These are phyloP conservation scores for Dipodomys merriami DNA, from an alignment of 2,113 vertebrate genomes.

Conservation along the genomic window DNA sequence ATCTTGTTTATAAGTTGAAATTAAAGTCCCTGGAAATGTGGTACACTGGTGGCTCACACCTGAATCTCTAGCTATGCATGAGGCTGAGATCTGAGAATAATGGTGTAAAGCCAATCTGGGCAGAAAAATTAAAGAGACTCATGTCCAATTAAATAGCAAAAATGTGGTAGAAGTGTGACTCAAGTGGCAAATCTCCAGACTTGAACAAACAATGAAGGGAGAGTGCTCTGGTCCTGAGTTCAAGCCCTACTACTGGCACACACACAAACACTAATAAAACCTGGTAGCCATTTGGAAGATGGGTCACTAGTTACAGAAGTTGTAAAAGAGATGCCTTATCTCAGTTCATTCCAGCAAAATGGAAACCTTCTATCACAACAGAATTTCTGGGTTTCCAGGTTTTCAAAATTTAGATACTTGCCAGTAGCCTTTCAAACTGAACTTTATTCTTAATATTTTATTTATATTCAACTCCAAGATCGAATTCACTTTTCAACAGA, in stretches of 20 bases:
- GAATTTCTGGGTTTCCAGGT: background rate
- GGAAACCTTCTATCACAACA: background rate
- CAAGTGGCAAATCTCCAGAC: no score
- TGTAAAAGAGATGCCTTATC: background rate
- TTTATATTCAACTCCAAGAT: constrained; percentile 39
- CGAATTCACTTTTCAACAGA: constrained; percentile 21
- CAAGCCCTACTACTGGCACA: no score
- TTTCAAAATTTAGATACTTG: background rate
- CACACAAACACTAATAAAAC: no score
- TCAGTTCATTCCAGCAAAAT: background rate
- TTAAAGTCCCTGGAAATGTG: background rate
- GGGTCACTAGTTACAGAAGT: background rate
- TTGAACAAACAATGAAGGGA: no score
- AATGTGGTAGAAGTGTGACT: no score
- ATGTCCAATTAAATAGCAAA: no score
- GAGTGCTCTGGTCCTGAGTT: no score
- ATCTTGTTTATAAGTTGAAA: constrained; percentile 19
- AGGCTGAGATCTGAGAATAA: no score
- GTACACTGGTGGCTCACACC: no score
- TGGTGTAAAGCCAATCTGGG: no score
- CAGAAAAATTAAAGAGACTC: no score
- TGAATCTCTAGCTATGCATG: no score
- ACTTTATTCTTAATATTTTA: constrained; percentile 1
- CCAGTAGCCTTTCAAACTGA: constrained; percentile 27
- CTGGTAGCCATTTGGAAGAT: background rate